Evolutionary conservation across 2,113 vertebrate genomes (phyloP).

Genomic region (Serilophus lunatus): DNA sequence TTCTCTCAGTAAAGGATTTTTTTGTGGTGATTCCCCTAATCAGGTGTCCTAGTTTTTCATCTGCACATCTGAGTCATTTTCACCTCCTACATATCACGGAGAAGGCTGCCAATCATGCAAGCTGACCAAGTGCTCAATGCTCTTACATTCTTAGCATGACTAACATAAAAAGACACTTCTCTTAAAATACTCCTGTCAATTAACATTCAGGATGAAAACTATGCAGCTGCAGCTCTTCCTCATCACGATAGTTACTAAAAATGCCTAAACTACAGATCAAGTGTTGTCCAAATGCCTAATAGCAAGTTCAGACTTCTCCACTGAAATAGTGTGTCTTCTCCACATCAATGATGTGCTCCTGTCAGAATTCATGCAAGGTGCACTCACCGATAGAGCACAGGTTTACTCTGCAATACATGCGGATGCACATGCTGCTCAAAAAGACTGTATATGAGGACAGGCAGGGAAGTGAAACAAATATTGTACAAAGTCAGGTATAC

Average conservation of each 20-base stretch:
- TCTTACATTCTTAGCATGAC: not conserved
- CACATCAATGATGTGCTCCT: not conserved
- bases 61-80: not conserved
- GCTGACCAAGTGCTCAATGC: not conserved
- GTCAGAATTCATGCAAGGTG: rapidly evolving
- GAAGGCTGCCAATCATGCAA: not conserved
- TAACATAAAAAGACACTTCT: not conserved
- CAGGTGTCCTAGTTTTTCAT: not conserved
- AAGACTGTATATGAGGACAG: conserved; percentile 96
- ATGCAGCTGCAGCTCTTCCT: not conserved
- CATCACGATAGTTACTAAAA: not conserved
- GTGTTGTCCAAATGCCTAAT: not conserved
- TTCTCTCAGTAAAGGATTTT: not conserved
- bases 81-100: not conserved
- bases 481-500: conserved; percentile 99
- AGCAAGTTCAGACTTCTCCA: not conserved
- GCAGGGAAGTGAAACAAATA: conserved; percentile 99
- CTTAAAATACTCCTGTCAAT: not conserved
- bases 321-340: not conserved
- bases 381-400: conserved; percentile 89
- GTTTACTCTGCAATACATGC: conserved; percentile 90
- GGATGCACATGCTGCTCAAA: conserved; percentile 97
- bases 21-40: not conserved
- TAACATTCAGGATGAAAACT: not conserved
- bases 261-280: not conserved